Evolutionary conservation across 2,797 vertebrate genomes (phyloP).

Genomic region (Catharus ustulatus): DNA sequence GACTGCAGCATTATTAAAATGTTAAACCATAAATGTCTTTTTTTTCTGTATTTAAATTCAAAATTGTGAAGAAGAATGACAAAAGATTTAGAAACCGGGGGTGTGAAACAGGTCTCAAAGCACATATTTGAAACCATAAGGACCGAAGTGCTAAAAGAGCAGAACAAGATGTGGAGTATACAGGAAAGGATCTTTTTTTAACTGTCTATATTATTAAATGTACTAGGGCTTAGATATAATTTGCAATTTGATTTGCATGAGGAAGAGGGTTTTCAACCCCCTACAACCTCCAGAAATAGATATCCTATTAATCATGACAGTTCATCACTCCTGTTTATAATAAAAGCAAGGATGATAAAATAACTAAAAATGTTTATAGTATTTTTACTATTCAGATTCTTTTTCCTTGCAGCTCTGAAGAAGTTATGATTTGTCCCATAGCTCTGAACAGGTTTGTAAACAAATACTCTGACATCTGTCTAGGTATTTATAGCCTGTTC

Average conservation of each 20-base stretch:
- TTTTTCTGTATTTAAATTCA: background rate
- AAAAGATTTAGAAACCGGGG: background rate
- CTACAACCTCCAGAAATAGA: constrained; percentile 19
- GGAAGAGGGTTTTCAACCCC: background rate
- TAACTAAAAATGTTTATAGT: background rate
- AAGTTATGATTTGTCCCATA: background rate
- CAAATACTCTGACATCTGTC: background rate
- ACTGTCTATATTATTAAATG: constrained; percentile 1
- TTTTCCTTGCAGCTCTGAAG: background rate
- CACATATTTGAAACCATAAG: constrained; percentile 13
- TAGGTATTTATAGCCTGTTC: background rate
- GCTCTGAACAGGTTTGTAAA: background rate
- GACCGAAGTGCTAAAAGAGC: background rate
- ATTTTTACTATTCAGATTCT: background rate
- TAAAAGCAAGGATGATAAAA: background rate
- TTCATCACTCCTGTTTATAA: background rate
- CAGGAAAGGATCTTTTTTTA: constrained; percentile 29
- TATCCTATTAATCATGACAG: background rate
- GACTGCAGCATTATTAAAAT: constrained; percentile 24
- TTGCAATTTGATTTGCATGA: constrained; percentile 9
- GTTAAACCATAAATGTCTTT: constrained; percentile 6
- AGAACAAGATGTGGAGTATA: background rate
- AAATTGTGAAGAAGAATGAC: background rate
- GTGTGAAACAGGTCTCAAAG: constrained; percentile 21
- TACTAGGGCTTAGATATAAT: background rate